Evolutionary conservation across 2,113 vertebrate genomes (phyloP).

Genomic region (Hirundichthys speculiger): DNA sequence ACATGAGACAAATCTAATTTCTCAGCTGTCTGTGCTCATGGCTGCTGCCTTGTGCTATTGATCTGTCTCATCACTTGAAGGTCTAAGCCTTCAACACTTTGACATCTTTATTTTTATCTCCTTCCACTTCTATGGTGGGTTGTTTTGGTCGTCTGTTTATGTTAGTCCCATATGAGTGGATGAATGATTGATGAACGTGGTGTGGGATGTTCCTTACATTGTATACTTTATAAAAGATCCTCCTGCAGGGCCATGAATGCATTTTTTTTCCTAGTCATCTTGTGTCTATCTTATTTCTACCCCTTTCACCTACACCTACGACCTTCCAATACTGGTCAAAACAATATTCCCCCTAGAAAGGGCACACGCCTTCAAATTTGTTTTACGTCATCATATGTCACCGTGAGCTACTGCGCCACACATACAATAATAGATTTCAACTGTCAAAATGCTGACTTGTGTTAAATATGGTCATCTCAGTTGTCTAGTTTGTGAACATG

Average conservation of each 20-base stretch:
- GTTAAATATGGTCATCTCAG: no score
- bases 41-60: conserved; percentile 43
- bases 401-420: no score
- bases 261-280: background rate
- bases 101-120: conserved; percentile 46
- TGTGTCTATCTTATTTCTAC: no score
- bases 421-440: no score
- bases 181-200: conserved; percentile 53
- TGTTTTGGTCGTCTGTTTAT: conserved; percentile 32
- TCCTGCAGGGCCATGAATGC: conserved; percentile 17
- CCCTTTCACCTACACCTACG: no score
- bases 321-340: no score
- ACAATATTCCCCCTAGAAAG: no score
- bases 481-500: no score
- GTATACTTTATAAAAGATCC: conserved; percentile 20
- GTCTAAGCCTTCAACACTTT: conserved; percentile 36
- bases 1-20: conserved; percentile 62
- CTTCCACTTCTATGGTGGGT: background rate
- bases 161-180: conserved; percentile 34
- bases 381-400: no score
- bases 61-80: conserved; percentile 54
- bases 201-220: conserved; percentile 21
- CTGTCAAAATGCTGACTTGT: no score
- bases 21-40: conserved; percentile 29
- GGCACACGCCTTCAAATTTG: no score